phyloP scores from a whole-genome alignment of 2,888 invertebrate species.

The Eupithecia tripunctaria region DNA sequence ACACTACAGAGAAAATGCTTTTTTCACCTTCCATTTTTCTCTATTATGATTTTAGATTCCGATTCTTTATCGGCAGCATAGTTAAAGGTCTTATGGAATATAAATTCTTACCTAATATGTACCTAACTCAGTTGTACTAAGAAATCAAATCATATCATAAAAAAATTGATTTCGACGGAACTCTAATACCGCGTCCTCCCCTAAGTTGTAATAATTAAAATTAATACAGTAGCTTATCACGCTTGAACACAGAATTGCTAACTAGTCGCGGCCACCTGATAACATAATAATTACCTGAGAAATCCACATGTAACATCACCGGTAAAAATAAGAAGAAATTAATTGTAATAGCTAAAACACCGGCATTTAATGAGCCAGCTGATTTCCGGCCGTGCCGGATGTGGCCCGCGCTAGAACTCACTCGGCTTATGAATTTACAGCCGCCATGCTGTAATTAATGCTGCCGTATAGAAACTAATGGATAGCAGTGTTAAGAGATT shows the following conservation, averaged over 20 bases:
- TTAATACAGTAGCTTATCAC: too few species aligned
- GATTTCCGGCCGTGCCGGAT: constrained; percentile 45
- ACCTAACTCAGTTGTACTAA: too few species aligned
- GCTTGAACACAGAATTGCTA: too few species aligned
- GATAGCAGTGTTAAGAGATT: constrained; percentile 45
- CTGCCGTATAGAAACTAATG: constrained; percentile 44
- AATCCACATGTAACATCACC: background rate
- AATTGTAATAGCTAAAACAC: background rate
- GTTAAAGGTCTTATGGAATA: too few species aligned
- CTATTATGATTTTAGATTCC: too few species aligned
- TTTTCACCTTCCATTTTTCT: background rate
- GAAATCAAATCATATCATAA: too few species aligned
- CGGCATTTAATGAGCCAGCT: constrained; percentile 54
- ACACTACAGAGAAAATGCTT: too few species aligned
- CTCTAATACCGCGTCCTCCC: too few species aligned
- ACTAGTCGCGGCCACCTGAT: background rate
- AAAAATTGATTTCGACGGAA: too few species aligned
- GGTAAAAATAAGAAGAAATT: background rate
- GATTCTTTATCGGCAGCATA: too few species aligned
- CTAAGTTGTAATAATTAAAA: too few species aligned
- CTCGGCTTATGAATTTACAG: constrained; percentile 53
- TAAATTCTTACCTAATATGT: too few species aligned
- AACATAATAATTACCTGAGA: background rate
- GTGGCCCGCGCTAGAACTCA: constrained; percentile 55
- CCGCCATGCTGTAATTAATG: constrained; percentile 47